Evolutionary conservation across 2,113 vertebrate genomes (phyloP).

Genomic region (Mungos mungo): DNA sequence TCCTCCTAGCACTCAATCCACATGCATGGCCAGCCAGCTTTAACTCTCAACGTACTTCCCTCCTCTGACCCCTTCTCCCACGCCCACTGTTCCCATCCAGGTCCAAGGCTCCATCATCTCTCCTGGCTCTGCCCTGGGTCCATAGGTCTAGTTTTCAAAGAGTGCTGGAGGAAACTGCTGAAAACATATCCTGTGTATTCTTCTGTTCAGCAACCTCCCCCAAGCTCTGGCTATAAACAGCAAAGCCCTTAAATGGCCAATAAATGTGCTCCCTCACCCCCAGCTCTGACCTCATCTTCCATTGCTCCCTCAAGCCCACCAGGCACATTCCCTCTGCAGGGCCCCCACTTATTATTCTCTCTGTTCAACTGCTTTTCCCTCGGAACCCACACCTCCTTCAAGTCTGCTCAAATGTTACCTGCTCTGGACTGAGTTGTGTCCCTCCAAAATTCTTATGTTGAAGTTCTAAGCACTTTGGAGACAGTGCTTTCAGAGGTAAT

Average conservation of each 20-base stretch:
- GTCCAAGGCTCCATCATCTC: background rate
- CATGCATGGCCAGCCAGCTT: background rate
- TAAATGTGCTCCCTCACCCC: background rate
- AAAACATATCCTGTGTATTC: background rate
- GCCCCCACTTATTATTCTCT: background rate
- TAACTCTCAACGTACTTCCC: accelerated
- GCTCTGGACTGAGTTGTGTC: background rate
- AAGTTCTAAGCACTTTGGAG: background rate
- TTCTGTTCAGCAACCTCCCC: background rate
- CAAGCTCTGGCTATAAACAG: background rate
- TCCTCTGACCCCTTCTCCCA: background rate
- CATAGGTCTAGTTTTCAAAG: accelerated
- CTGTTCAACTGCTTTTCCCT: background rate
- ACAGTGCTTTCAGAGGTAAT: background rate
- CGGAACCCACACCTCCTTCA: background rate
- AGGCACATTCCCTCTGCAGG: background rate
- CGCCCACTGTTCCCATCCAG: background rate
- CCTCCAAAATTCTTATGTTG: background rate
- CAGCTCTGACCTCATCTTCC: background rate
- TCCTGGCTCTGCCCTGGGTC: background rate
- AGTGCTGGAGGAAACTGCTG: background rate
- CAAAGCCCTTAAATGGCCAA: too few species aligned
- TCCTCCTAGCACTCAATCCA: background rate
- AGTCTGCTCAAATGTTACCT: background rate
- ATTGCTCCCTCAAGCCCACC: background rate